These are phyloP conservation scores for Staurois parvus DNA, from an alignment of 2,797 vertebrate genomes.

Conservation along the genomic window DNA sequence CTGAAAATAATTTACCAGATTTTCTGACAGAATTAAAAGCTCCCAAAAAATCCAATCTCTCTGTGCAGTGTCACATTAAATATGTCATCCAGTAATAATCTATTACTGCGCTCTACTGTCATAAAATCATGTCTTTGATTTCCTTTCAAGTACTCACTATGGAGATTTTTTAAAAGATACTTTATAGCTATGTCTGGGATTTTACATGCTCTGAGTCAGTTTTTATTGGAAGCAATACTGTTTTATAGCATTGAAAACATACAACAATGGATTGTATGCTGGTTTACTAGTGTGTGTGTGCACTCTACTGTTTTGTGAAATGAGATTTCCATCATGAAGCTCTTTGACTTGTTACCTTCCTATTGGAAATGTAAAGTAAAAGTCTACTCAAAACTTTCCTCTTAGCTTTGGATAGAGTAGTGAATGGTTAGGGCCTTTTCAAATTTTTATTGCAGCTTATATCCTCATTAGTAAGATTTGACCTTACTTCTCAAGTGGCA, in stretches of 20 bases:
- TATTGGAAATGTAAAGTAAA: not conserved
- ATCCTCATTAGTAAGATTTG: too few relatives aligned
- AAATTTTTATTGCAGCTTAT: too few relatives aligned
- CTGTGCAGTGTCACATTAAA: constrained; percentile 44
- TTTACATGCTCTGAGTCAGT: constrained; percentile 10
- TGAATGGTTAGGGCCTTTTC: too few relatives aligned
- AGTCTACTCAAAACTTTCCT: too few relatives aligned
- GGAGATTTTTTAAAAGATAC: constrained; percentile 32
- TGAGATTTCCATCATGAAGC: not conserved
- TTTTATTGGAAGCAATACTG: not conserved
- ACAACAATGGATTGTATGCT: constrained; percentile 3
- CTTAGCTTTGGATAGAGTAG: too few relatives aligned
- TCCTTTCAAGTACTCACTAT: constrained; percentile 48
- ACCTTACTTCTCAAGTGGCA: too few relatives aligned
- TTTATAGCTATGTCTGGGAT: constrained; percentile 12
- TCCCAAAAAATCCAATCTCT: constrained; percentile 47
- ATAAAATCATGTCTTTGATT: constrained; percentile 49
- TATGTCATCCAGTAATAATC: constrained; percentile 48
- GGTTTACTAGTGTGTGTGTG: not conserved
- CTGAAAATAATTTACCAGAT: constrained; percentile 41
- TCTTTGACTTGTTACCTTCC: not conserved
- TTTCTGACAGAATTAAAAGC: constrained; percentile 31
- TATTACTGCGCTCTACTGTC: constrained; percentile 32
- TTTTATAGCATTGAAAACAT: not conserved
- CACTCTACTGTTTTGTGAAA: not conserved